Evolutionary conservation across 2,888 invertebrate genomes (phyloP), one percentile per base, ranked within the genome.

Genomic region (Neocrepidodera transversa): DNA sequence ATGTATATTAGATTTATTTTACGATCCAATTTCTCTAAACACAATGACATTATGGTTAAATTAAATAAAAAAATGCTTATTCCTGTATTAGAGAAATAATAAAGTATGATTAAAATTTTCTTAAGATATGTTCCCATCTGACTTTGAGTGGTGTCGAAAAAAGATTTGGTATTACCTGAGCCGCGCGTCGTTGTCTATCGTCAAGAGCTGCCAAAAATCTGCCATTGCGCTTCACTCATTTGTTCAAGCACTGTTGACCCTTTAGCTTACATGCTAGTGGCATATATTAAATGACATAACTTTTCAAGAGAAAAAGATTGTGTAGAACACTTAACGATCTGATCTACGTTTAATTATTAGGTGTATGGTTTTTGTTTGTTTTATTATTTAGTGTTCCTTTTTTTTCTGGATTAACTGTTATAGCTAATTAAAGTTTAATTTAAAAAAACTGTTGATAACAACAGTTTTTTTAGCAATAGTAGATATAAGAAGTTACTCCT

Each of bases 91-190:
- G n/a, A n/a, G n/a, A n/a, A n/a, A n/a, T n/a, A n/a, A n/a, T n/a
- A n/a, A n/a, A n/a, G n/a, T n/a, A n/a, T n/a, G n/a, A n/a, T n/a
- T n/a, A n/a, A n/a, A n/a, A n/a, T n/a, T n/a, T n/a, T n/a, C n/a
- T n/a, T n/a, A 30, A 30, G 54, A 50, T 11, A 59, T 45, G 52
- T 61, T 61, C 50, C 53, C 50, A 47, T 40, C 47, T 49, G 36
- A 50, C 53, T 36, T 63, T 60, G 63, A 58, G 58, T 53, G 45
- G 63, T 55, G 63, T 57, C 58, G 62, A 80, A 79, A 80, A 83
- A 82, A 82, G 81, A 79, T 82, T 83, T 80, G 82, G 82, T 83
- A 83, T 83, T 83, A 83, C 83, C 83, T 83, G 83, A 78, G 79
- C 81, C 81, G 79, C 79, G 80, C 77, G 76, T 72, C 77, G 78